Evolutionary conservation across 2,888 invertebrate genomes (phyloP), one percentile per base, ranked within the genome.

Genomic region (Erebia ligea): DNA sequence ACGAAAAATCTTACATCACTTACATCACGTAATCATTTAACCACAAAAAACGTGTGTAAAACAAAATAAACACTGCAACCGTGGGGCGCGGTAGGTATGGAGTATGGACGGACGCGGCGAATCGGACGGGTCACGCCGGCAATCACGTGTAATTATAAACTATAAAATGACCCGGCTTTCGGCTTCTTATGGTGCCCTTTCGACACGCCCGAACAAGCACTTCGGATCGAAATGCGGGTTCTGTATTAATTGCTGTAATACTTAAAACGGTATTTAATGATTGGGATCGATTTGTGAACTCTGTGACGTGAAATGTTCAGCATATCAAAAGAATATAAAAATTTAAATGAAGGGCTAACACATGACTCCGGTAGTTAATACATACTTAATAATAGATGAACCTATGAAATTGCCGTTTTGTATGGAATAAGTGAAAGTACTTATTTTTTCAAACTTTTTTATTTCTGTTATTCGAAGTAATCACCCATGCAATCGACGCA

Each of bases 131-230:
- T 86, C 87, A 86, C 87, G 88, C 76, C 83, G 83, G 86, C 90
- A 88, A 91, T 91, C 87, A 88, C 79, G 73, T 76, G 90, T 90
- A 92, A 92, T 92, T 92, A 92, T 92, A 90, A 91, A 89, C 91
- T 90, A 92, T 92, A 92, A 92, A 92, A 88, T 82, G 86, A 85
- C 81, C 82, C 82, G 78, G 83, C 87, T 91, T 91, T 91, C 89
- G 89, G 92, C 92, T 92, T 91, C 92, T 90, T 92, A 87, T 84
- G 86, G 76, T 86, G 86, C 86, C 86, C 85, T 89, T 91, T 91
- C 89, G 92, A 89, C 85, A 91, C 89, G 87, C 81, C 70, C 77
- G 78, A 77, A 75, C 76, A 76, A 75, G 71, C 69, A 59, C 67
- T 59, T 59, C 68, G 21, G 74, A 61, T 68, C 68, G n/a, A 3